Base-by-base conservation (phyloP, 2,113 vertebrate species). In the Tachuris rubrigastra region DNA sequence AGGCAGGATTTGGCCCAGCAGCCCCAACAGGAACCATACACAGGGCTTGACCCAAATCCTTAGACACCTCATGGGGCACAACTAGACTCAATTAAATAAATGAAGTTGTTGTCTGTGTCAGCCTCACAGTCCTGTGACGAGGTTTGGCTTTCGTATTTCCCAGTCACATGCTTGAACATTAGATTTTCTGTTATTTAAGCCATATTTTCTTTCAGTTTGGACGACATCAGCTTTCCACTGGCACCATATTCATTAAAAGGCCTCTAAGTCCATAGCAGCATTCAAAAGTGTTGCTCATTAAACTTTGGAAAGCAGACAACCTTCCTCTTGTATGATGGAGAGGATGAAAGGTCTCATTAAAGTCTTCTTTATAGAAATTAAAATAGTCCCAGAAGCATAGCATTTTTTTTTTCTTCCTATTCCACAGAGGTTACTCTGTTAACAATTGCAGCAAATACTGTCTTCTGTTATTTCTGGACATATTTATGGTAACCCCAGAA, bases 201-300 rank as follows among this genome's bases (percentile, higher is more conserved):
- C 1, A 0, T 42, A 33, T 81, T 94, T 92, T 44, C 72, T 78
- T 92, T 86, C 76, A 24, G 12, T 84, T 83, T 69, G 71, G 78
- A 47, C 1, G 6, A 5, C 1, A 0, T 35, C 1, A 1, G 49
- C 63, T 90, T 95, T 91, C 60, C 49, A 35, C 68, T 82, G 76
- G 83, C 76, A 84, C 88, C 62, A 9, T 5, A 9, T 19, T 86
- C 76, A 74, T 95, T 90, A 81, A 77, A 58, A 44, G 47, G 35
- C 37, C 60, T 87, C 24, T 8, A 23, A 79, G 50, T 62, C 89
- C n/a, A 25, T 11, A 73, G 78, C 62, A 37, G 24, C 12, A 68
- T 78, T 86, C 65, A 53, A 17, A 87, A 89, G 76, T 65, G 49
- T 33, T 68, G 73, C 90, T 96, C 83, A 53, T 95, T 96, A 96